phyloP scores from a whole-genome alignment of 2,888 invertebrate species.

The Plutella xylostella region DNA sequence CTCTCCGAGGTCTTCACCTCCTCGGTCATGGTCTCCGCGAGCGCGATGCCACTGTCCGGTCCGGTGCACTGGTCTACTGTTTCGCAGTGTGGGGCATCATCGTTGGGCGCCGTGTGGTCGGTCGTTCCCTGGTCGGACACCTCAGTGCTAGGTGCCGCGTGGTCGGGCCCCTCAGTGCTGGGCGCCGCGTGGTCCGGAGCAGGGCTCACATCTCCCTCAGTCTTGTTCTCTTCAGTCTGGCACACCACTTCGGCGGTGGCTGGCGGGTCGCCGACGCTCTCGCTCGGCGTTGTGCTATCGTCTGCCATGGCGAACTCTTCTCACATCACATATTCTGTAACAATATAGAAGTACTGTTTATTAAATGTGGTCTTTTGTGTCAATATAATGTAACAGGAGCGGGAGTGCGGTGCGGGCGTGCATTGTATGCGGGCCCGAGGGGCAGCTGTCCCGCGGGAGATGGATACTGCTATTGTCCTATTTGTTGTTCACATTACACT shows the following conservation, averaged over 20 bases:
- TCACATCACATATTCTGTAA: conserved; percentile 61
- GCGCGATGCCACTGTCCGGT: too few species aligned
- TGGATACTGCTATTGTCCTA: conserved; percentile 38
- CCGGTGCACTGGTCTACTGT: too few species aligned
- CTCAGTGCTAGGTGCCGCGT: conserved; percentile 29
- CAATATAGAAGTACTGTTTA: conserved; percentile 33
- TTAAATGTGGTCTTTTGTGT: too few species aligned
- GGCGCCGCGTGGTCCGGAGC: conserved; percentile 28
- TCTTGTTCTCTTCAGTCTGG: conserved; percentile 20
- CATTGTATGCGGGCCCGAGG: conserved; percentile 1
- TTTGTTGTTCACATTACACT: conserved; percentile 19
- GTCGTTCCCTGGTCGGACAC: too few species aligned
- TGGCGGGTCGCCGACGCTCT: conserved; percentile 27
- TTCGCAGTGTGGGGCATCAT: conserved; percentile 25
- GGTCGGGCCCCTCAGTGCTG: conserved; percentile 38
- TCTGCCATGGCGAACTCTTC: conserved; percentile 48
- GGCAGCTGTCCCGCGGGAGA: conserved; percentile 30
- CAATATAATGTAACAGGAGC: too few species aligned
- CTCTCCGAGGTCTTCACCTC: conserved; percentile 53
- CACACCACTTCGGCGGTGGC: conserved; percentile 26
- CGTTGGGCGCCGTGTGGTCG: too few species aligned
- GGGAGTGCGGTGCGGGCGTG: background rate
- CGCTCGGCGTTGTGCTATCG: conserved; percentile 30
- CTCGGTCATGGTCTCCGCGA: too few species aligned
- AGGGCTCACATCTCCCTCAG: too few species aligned